Percentiles rank a stretch among this genome's conserved stretches.
phyloP scores from a whole-genome alignment of 2,797 vertebrate genomes.

The Rhinogobio ventralis region DNA sequence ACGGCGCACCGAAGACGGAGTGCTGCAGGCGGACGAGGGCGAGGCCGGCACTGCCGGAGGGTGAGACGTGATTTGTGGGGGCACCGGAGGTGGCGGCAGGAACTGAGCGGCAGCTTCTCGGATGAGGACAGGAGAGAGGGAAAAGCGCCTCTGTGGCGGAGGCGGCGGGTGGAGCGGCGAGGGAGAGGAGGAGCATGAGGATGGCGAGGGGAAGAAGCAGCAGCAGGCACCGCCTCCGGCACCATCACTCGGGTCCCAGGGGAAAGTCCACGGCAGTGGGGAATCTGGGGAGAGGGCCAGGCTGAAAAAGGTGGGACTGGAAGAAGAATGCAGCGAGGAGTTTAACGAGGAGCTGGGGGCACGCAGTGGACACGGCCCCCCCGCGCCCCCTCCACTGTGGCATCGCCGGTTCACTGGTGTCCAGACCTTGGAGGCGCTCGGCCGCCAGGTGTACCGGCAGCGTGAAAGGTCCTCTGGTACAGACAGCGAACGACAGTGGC shows the following conservation, averaged over 20 bases:
- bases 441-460: slow-evolving; percentile 90
- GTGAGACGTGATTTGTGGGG: slow-evolving; percentile 74
- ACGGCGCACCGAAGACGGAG: slow-evolving; percentile 82
- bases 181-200: slow-evolving; percentile 81
- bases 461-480: slow-evolving; percentile 91
- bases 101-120: slow-evolving; percentile 84
- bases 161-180: slow-evolving; percentile 68
- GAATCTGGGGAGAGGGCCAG: slow-evolving; percentile 87
- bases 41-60: slow-evolving; percentile 78
- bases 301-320: slow-evolving; percentile 90
- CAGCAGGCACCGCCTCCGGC: slow-evolving; percentile 74
- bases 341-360: slow-evolving; percentile 86
- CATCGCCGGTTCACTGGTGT: slow-evolving; percentile 88
- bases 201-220: slow-evolving; percentile 81
- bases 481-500: slow-evolving; percentile 90
- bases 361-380: slow-evolving; percentile 80
- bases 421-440: slow-evolving; percentile 91
- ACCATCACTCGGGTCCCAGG: slow-evolving; percentile 78
- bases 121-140: slow-evolving; percentile 88
- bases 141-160: slow-evolving; percentile 84
- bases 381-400: slow-evolving; percentile 77
- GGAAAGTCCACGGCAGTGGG: slow-evolving; percentile 83
- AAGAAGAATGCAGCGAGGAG: slow-evolving; percentile 86
- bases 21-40: slow-evolving; percentile 87
- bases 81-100: slow-evolving; percentile 76